Base-by-base conservation (phyloP, 2,797 vertebrate species). In the Lagocephalus sceleratus region DNA sequence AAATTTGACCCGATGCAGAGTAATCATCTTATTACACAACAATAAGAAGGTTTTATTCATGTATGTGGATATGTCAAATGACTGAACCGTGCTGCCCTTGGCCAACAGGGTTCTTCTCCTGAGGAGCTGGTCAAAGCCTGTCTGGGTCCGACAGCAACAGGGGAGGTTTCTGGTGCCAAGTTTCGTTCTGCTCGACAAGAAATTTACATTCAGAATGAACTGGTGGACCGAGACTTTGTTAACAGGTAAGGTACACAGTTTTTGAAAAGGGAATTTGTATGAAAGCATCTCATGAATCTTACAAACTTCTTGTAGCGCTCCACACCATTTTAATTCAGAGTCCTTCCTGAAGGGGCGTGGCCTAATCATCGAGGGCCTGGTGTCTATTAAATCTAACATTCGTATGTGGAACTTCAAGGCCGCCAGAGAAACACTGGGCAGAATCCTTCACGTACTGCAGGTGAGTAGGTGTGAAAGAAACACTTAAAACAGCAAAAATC, bases 321-420 rank as follows among this genome's bases (percentile, higher is more conserved):
- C 74, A 15, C 81, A 91, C 54, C 91, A 92, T 71, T 91, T 92
- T 60, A 85, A 87, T 62, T 87, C 85, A 0, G 91, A 92, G 68
- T 55, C 72, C 9, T 90, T 92, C 60, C 11, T 57, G 6, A 67
- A 86, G 50, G 89, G 89, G 0, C 82, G 83, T 2, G 5, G 21
- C 21, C 79, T 90, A 0, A 91, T 92, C 45, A 83, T 50, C 0
- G 43, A 82, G 35, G 89, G 89, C 0, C 23, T 73, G 20, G 69
- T 3, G 1, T 57, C 79, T 39, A 77, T 92, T 22, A 90, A 90
- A 56, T 82, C 78, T 0, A 90, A 76, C 20, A 38, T 91, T 52
- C 64, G 46, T 0, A 41, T 5, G 0, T 61, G 83, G 52, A 90
- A 88, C 65, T 89, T 87, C 60, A 66, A 81, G 25, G 76, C 85